A percentile compares a stretch with the other conserved stretches of the same genome.
Conservation (phyloP, 2,113 vertebrate genomes). For the Electrona antarctica region DNA sequence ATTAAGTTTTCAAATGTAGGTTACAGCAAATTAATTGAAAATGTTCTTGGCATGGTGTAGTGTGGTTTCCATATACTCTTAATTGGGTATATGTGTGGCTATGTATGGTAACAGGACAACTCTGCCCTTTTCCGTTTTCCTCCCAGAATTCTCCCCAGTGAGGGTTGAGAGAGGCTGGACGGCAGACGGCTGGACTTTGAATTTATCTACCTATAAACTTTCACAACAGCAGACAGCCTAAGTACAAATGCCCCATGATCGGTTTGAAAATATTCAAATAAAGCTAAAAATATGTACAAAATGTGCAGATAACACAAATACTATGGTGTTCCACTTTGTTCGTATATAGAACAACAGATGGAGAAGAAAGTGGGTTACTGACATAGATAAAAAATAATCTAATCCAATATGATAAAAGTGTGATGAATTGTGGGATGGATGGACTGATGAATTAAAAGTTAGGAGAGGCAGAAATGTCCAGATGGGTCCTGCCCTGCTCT, state of each 20-base stretch:
- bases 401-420: background rate
- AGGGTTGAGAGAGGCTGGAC: no score
- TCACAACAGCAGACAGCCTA: no score
- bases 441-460: constrained; percentile 20
- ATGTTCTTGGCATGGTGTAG: background rate
- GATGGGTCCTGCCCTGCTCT: constrained; percentile 68
- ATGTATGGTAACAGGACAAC: no score
- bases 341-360: background rate
- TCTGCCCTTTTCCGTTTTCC: no score
- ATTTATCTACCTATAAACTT: no score
- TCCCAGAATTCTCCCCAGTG: no score
- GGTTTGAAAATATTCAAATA: background rate
- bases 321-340: background rate
- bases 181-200: no score
- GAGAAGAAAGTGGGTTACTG: background rate
- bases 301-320: background rate
- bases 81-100: background rate
- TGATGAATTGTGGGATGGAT: background rate
- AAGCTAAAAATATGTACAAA: background rate
- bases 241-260: background rate
- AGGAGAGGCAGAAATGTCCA: constrained; percentile 47
- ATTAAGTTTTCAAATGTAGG: constrained; percentile 38
- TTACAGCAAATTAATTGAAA: constrained; percentile 47
- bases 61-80: constrained; percentile 1
- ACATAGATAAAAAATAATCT: background rate